Percentiles rank a stretch among this genome's conserved stretches.
Conservation (phyloP, 2,113 vertebrate genomes). For the Myanophis thanlyinensis region DNA sequence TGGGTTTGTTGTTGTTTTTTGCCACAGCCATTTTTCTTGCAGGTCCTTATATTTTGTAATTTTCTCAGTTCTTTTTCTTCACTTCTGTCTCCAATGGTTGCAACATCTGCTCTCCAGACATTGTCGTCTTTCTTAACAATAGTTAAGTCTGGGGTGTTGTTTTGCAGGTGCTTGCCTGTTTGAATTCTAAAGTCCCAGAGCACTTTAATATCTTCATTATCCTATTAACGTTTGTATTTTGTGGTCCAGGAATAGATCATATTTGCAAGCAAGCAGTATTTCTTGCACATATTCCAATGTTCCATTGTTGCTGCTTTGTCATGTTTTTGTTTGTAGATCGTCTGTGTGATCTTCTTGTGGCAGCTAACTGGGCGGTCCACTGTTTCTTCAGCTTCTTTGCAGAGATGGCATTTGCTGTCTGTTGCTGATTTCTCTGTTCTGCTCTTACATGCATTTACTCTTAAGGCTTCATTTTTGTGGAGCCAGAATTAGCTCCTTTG, state of each 20-base stretch:
- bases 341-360: not conserved
- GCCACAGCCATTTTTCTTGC: not conserved
- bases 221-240: not conserved
- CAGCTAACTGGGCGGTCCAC: not conserved
- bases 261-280: not conserved
- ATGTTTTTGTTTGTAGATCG: not conserved
- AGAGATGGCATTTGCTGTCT: not conserved
- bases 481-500: not conserved
- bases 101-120: not conserved
- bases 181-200: not conserved
- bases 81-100: not conserved
- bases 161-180: not conserved
- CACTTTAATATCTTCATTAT: not conserved
- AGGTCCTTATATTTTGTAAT: not conserved
- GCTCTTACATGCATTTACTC: not conserved
- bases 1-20: not conserved
- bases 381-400: not conserved
- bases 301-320: not conserved
- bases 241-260: not conserved
- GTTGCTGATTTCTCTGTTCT: not conserved
- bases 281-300: not conserved
- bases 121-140: not conserved
- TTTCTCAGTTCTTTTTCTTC: not conserved
- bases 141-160: not conserved
- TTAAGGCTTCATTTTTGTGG: not conserved